Evolutionary conservation across 2,797 vertebrate species (phyloP), one percentile per base, ranked within the genome.

Genomic region (Lagocephalus sceleratus): DNA sequence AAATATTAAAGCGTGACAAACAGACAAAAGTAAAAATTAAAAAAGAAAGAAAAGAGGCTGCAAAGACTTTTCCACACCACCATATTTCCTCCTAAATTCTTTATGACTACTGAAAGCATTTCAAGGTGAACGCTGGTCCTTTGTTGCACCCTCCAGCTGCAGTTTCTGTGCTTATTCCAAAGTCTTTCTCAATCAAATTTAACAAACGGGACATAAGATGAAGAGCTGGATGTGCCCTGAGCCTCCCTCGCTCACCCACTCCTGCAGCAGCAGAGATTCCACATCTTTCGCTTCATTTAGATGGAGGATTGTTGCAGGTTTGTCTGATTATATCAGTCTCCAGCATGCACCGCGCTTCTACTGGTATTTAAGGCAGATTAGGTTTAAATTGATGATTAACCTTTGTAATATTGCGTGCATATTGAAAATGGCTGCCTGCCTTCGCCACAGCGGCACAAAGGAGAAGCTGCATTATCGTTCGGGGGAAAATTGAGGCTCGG

Each of bases 351-450:
- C 35, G 63, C 63, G 76, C 68, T 57, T 82, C 80, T 79, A 79
- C 75, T 79, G 84, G 76, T 87, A 86, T 90, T 91, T 88, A 87
- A 80, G 73, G 60, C 84, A 87, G 87, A 91, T 90, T 86, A 89
- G 83, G 78, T 85, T 85, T 79, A 90, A 91, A 91, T 87, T 86
- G 81, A 82, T 77, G 87, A 91, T 89, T 90, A 92, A 90, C 88
- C 84, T 92, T 87, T 90, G 79, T 84, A 89, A 90, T 90, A 79
- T 81, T 62, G 63, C 39, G 39, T 59, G 71, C 84, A 73, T 76
- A 81, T 68, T 63, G 85, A 87, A 83, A 86, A 89, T 56, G 75
- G 69, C 63, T 62, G 80, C 72, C 72, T 66, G 69, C 83, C 83
- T 82, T 82, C 63, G 82, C 63, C 78, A 56, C 60, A 56, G 73